Conservation (phyloP, 1,140 invertebrate genomes). For the Trachymyrmex septentrionalis region DNA sequence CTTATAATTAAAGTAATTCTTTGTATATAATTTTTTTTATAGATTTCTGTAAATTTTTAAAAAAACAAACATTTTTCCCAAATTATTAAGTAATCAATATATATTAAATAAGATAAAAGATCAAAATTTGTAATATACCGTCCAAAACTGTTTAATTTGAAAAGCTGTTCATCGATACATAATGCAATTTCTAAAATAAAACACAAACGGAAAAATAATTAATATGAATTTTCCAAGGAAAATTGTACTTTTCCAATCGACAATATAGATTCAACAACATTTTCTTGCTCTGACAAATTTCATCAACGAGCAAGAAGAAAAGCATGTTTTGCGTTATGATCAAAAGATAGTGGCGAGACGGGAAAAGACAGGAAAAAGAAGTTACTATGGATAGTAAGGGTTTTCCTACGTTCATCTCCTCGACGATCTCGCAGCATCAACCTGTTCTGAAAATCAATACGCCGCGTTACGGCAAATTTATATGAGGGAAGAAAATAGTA, state of each 20-base stretch:
- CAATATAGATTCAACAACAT: neutral
- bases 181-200: neutral
- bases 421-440: slow-evolving; percentile 73
- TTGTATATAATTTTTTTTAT: neutral
- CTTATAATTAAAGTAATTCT: neutral
- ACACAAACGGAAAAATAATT: neutral
- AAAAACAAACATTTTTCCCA: slow-evolving; percentile 1
- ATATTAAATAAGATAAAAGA: slow-evolving; percentile 21
- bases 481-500: slow-evolving; percentile 61
- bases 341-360: slow-evolving; percentile 38
- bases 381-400: neutral
- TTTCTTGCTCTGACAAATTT: slow-evolving; percentile 12
- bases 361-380: slow-evolving; percentile 30
- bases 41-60: neutral
- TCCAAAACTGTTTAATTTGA: neutral
- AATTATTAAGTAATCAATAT: slow-evolving; percentile 17
- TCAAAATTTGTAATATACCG: neutral
- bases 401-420: slow-evolving; percentile 6
- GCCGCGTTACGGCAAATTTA: slow-evolving; percentile 72
- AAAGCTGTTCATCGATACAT: neutral
- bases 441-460: slow-evolving; percentile 78
- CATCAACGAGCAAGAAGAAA: neutral
- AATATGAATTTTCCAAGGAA: neutral
- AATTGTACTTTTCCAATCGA: neutral
- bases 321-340: slow-evolving; percentile 29